Evolutionary conservation across 2,888 invertebrate genomes (phyloP), one percentile per base, ranked within the genome.

Genomic region (Temnothorax ravouxi): DNA sequence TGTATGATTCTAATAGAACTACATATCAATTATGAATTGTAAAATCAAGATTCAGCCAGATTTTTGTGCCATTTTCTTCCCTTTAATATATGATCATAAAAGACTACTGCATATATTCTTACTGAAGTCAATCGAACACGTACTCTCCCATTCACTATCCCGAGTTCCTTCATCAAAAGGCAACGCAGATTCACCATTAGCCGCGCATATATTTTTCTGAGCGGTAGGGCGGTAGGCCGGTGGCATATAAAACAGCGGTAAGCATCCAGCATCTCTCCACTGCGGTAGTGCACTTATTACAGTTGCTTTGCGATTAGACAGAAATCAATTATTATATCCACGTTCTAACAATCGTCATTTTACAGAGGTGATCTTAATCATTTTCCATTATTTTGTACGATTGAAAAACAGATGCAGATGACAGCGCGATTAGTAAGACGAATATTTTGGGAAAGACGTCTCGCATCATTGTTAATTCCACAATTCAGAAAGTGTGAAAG

Each of bases 211-310:
- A 29, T 90, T 91, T 88, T 90, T 88, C 88, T 83, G 84, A 88
- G 88, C 84, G 91, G 91, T 88, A 92, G 91, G 91, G 90, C 86
- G 81, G 18, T 44, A 77, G n/a, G 66, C 84, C 84, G 81, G 77
- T 77, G 81, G 84, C 87, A 82, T 93, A 93, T 93, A 93, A 93
- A 93, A 92, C 89, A 85, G 91, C 88, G 86, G 90, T 76, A 90
- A 89, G 84, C 90, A 91, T 91, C 90, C 91, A 92, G 90, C 88
- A 90, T 90, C 91, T 87, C 89, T 91, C 67, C 92, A 93, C 83
- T 92, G 74, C 87, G 80, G 75, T 62, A 87, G 88, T 88, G 72
- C 76, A 66, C 83, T 88, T 67, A 66, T 61, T 67, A 52, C 67
- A 62, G 84, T 34, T 54, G 47, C 59, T 72, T 72, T 76, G 44